Base-by-base conservation (phyloP, 1,140 invertebrate species). In the Scylla paramamosain region DNA sequence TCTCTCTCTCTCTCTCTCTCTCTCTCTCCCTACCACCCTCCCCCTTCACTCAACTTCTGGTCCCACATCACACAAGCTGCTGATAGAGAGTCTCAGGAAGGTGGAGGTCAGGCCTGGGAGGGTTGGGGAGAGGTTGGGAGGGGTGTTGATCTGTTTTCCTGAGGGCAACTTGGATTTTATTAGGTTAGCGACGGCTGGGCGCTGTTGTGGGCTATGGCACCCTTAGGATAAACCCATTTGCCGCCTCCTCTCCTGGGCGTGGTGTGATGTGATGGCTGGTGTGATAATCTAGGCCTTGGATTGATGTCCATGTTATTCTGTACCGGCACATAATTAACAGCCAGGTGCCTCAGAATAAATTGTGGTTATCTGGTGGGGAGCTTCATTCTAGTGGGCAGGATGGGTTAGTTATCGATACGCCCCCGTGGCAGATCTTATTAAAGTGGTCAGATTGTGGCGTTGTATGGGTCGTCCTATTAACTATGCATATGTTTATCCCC, bases 211-310 rank as follows among this genome's bases (percentile, higher is more conserved):
- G 20, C 20, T 25, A 77, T 77, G 25, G 67, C 67, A 77, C 67
- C 67, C 67, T 77, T 20, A n/a, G 67, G 67, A 77, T 77, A 77
- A 77, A 77, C 67, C 67, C 67, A 77, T 77, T 77, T 77, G 67
- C 67, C 67, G 12, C 67, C 67, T 77, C 67, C 67, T 77, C 67
- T 77, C 4, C 2, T n/a, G 67, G 25, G 25, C n/a, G 67, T 77
- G 67, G 67, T 77, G 6, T 77, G 25, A n/a, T 25, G 67, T n/a
- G 67, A 77, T 77, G 16, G 67, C 25, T n/a, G 67, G 67, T 77
- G 25, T 77, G 67, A 77, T 77, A 77, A 77, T 77, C 67, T 7
- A n/a, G 6, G 25, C 2, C 12, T 20, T n/a, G 67, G 67, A 77
- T 77, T 77, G 67, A n/a, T 77, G 67, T 2, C 20, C 20, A n/a